Evolutionary conservation across 2,113 vertebrate genomes (phyloP), one percentile per base, ranked within the genome.

Genomic region (Grallaria varia): DNA sequence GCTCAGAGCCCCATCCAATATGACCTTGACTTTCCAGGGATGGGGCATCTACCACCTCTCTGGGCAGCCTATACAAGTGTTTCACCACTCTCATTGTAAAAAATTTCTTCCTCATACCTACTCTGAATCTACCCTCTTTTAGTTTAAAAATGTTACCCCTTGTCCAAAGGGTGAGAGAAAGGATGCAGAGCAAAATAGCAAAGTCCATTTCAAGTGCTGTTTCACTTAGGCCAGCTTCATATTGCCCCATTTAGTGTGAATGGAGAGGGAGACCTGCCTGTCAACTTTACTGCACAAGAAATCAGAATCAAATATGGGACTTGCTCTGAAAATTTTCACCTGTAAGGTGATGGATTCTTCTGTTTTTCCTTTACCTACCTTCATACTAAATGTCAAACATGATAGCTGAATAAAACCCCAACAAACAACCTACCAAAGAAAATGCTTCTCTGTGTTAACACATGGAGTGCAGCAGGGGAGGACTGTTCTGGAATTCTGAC

Each of bases 401-500:
- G 3, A 40, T 63, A 47, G 13, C 15, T 37, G 15, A 63, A 59
- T 66, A 45, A 33, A 31, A 6, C 4, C 0, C 8, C 15, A 25
- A 50, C 23, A 24, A 49, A 24, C 8, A 23, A 25, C 45, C 1
- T 19, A 62, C 8, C 9, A 76, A 83, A 14, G 7, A 35, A 69
- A 62, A 10, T 19, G 0, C 6, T 72, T 84, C 17, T 59, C 15
- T 52, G 2, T 59, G 21, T 71, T 58, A n/a, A 39, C 12, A 60
- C 2, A 2, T 12, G 12, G 17, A 45, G 15, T 45, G 4, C 11
- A 33, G 2, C 14, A 42, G 23, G 2, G 1, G 10, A 84, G 8
- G 6, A 33, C 18, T 71, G 10, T 25, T 77, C 50, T 66, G 31
- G 22, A 11, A 8, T 77, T 94, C 40, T 62, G 39, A 58, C 21